These are phyloP conservation scores for Cranoglanis bouderius DNA, from an alignment of 2,113 vertebrate species.

Conservation along the genomic window DNA sequence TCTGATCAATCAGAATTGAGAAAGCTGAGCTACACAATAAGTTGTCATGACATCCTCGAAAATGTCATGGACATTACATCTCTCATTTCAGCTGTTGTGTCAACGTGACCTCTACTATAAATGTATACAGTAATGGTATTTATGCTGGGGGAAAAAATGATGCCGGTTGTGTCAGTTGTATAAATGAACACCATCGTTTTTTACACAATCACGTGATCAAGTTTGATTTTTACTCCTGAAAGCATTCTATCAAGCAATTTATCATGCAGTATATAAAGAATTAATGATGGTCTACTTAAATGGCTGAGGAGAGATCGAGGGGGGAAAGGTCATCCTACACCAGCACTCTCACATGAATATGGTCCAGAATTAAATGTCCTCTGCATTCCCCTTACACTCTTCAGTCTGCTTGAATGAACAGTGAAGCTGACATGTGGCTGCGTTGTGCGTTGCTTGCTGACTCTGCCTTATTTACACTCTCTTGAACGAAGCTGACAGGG, in stretches of 20 bases:
- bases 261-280: neutral
- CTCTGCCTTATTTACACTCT: constrained; percentile 11
- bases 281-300: neutral
- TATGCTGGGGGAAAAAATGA: neutral
- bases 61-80: neutral
- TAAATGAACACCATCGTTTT: neutral
- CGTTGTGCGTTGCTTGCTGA: constrained; percentile 3
- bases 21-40: neutral
- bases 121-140: neutral
- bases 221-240: neutral
- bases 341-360: neutral
- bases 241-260: neutral
- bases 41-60: neutral
- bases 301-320: neutral
- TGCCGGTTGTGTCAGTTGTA: neutral
- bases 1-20: neutral
- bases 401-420: constrained; percentile 1
- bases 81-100: neutral
- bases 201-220: neutral
- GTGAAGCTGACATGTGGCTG: neutral
- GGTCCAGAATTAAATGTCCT: neutral
- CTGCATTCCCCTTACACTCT: neutral
- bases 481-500: neutral
- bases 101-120: neutral
- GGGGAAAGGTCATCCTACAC: neutral